A percentile compares a stretch with the other conserved stretches of the same genome.
phyloP scores from a whole-genome alignment of 1,140 invertebrate species.

The Drosophila insularis region DNA sequence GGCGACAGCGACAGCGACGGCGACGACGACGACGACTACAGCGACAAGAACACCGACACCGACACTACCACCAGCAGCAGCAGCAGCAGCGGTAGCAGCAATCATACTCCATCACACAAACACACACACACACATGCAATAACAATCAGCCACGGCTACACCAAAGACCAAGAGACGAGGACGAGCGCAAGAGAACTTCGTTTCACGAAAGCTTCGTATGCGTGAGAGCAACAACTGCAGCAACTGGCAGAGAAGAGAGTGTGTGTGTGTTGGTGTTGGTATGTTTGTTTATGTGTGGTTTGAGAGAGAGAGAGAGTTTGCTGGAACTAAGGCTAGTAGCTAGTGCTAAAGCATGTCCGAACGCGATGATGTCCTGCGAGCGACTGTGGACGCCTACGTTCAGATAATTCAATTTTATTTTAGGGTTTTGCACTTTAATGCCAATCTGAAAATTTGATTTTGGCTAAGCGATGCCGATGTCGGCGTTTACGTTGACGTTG shows the following conservation, averaged over 20 bases:
- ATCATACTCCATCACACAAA: constrained; percentile 22
- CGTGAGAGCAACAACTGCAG: constrained; percentile 6
- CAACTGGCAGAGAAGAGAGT: constrained; percentile 1
- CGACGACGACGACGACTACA: constrained; percentile 29
- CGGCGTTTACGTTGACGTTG: constrained; percentile 14
- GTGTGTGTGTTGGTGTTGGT: not conserved
- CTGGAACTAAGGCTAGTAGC: constrained; percentile 20
- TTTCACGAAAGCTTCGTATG: constrained; percentile 45
- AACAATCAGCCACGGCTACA: not conserved
- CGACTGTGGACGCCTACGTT: constrained; percentile 76
- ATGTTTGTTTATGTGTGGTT: constrained; percentile 4
- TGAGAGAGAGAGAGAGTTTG: constrained; percentile 9
- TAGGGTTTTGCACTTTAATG: constrained; percentile 82
- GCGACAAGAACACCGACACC: not conserved
- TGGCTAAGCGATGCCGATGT: constrained; percentile 57
- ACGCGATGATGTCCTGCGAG: constrained; percentile 80
- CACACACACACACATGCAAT: constrained; percentile 9
- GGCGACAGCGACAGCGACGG: constrained; percentile 23
- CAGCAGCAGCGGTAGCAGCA: constrained; percentile 19
- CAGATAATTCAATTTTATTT: constrained; percentile 82
- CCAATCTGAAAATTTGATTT: constrained; percentile 81
- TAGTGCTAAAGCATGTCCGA: constrained; percentile 62
- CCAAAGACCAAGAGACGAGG: constrained; percentile 15
- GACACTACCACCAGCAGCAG: not conserved
- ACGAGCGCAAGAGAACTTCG: constrained; percentile 39